Percentiles rank a stretch among this genome's conserved stretches.
phyloP scores from a whole-genome alignment of 2,113 vertebrate genomes.

The Vidua macroura region DNA sequence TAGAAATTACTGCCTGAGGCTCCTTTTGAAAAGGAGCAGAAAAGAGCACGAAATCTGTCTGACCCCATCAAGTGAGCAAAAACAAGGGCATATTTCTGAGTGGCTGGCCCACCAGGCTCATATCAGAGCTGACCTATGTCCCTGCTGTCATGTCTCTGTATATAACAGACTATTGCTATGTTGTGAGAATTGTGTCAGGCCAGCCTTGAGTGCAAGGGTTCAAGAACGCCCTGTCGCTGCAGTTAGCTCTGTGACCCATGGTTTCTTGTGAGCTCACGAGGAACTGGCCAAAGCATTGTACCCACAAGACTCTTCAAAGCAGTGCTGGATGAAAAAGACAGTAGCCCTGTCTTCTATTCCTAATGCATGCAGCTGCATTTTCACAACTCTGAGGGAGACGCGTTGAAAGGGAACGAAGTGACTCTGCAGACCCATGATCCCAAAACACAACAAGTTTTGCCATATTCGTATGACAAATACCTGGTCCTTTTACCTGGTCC shows the following conservation, averaged over 20 bases:
- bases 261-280: not conserved
- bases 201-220: not conserved
- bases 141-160: not conserved
- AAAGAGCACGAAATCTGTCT: not conserved
- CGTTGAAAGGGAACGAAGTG: not conserved
- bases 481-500: not conserved
- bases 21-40: not conserved
- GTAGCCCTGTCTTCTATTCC: fast-evolving
- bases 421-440: not conserved
- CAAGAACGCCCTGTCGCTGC: not conserved
- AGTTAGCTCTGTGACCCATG: not conserved
- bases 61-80: not conserved
- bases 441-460: not conserved
- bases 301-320: not conserved
- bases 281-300: not conserved
- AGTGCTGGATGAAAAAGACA: not conserved
- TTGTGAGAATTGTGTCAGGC: not conserved
- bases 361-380: not conserved
- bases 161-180: fast-evolving
- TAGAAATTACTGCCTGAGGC: not conserved
- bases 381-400: not conserved
- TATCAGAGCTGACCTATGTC: fast-evolving
- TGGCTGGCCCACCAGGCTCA: not conserved
- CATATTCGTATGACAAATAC: fast-evolving
- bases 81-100: not conserved